Conservation (phyloP, 2,888 invertebrate genomes). For the Polietes domitor region DNA sequence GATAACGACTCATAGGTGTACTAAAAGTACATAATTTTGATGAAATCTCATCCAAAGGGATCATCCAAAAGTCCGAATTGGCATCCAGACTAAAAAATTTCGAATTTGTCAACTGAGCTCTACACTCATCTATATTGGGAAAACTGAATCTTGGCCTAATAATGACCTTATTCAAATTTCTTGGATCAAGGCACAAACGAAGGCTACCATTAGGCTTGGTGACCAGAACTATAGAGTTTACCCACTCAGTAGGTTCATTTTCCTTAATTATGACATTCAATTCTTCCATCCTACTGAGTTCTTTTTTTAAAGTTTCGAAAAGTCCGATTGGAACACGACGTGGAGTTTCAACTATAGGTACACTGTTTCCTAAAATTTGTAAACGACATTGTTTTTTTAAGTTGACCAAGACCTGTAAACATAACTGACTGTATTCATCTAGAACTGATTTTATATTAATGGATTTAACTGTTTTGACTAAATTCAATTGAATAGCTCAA, state of each 20-base stretch:
- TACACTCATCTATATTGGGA: no score
- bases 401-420: conserved; percentile 49
- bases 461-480: conserved; percentile 27
- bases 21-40: conserved; percentile 68
- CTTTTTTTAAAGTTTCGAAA: conserved; percentile 26
- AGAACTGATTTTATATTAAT: conserved; percentile 41
- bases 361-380: conserved; percentile 29
- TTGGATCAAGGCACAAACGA: not conserved
- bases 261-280: no score
- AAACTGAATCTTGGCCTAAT: no score
- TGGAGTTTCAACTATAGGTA: no score
- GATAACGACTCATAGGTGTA: conserved; percentile 67
- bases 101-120: conserved; percentile 21
- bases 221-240: conserved; percentile 49
- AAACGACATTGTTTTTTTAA: conserved; percentile 43
- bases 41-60: conserved; percentile 28
- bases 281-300: not conserved
- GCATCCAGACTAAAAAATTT: conserved; percentile 43
- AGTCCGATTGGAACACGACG: conserved; percentile 21
- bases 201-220: conserved; percentile 60
- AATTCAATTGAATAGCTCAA: conserved; percentile 26
- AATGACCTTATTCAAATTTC: no score
- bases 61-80: conserved; percentile 66
- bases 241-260: not conserved
- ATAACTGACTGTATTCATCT: conserved; percentile 32